phyloP scores from a whole-genome alignment of 1,140 invertebrate species.

The Lutraria rhynchaena region DNA sequence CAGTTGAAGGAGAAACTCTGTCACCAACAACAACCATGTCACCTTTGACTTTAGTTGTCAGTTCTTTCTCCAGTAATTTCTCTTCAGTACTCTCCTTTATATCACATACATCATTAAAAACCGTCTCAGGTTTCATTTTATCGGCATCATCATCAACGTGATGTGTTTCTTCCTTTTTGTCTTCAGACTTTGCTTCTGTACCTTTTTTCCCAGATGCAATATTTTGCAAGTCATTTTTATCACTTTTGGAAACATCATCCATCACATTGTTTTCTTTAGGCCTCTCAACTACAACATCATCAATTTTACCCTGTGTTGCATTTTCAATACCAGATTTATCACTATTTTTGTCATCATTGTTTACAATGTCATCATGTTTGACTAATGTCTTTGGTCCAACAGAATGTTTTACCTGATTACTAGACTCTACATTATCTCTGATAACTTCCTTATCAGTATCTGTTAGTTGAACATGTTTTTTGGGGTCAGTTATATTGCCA shows the following conservation, averaged over 20 bases:
- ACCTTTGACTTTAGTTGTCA: constrained; percentile 76
- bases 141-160: not conserved
- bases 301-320: not conserved
- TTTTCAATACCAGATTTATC: not conserved
- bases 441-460: not conserved
- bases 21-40: constrained; percentile 79
- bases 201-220: not conserved
- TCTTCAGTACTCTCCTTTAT: not conserved
- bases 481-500: not conserved
- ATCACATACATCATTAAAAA: constrained; percentile 2
- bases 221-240: not conserved
- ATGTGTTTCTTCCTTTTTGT: not conserved
- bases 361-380: not conserved
- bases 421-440: not conserved
- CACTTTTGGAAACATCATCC: constrained; percentile 7
- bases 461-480: not conserved
- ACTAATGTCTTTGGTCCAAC: not conserved
- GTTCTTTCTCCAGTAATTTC: constrained; percentile 29
- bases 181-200: not conserved
- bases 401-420: not conserved
- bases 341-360: not conserved
- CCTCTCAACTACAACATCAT: not conserved
- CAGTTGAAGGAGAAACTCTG: constrained; percentile 73
- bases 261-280: not conserved
- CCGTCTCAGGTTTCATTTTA: constrained; percentile 12